Conservation (phyloP, 2,888 invertebrate species). For the Parnassius smintheus region DNA sequence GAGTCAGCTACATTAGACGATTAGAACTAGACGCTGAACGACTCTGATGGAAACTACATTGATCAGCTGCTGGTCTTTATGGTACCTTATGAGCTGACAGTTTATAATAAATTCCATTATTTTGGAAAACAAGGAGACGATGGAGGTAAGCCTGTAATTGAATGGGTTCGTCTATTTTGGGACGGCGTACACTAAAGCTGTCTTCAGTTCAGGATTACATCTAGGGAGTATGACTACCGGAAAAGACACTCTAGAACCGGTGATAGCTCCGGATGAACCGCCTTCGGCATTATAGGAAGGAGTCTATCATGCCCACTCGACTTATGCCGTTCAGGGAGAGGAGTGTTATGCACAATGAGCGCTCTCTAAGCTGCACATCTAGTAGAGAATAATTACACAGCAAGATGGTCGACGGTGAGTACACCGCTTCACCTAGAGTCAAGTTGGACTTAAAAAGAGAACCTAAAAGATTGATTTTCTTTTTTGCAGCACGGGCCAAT, state of each 20-base stretch:
- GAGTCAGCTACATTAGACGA: too few species aligned
- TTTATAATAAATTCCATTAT: too few species aligned
- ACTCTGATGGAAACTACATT: too few species aligned
- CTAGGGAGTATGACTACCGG: background rate
- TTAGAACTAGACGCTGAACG: too few species aligned
- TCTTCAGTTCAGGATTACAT: background rate
- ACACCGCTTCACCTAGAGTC: background rate
- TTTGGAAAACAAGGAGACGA: too few species aligned
- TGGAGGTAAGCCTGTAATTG: too few species aligned
- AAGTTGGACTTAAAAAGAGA: background rate
- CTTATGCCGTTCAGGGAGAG: background rate
- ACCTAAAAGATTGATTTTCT: background rate
- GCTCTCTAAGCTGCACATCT: background rate
- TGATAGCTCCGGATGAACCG: background rate
- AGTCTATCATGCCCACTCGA: background rate
- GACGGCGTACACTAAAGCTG: background rate
- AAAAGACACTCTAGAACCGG: background rate
- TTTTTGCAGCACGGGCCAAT: background rate
- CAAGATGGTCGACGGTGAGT: background rate
- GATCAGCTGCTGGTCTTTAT: too few species aligned
- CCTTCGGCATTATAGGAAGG: background rate
- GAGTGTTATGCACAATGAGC: background rate
- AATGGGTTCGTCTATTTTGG: too few species aligned
- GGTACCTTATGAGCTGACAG: too few species aligned
- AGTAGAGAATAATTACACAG: background rate